These are phyloP conservation scores for Athripsodes cinereus DNA, from an alignment of 2,888 invertebrate genomes.

Conservation along the genomic window DNA sequence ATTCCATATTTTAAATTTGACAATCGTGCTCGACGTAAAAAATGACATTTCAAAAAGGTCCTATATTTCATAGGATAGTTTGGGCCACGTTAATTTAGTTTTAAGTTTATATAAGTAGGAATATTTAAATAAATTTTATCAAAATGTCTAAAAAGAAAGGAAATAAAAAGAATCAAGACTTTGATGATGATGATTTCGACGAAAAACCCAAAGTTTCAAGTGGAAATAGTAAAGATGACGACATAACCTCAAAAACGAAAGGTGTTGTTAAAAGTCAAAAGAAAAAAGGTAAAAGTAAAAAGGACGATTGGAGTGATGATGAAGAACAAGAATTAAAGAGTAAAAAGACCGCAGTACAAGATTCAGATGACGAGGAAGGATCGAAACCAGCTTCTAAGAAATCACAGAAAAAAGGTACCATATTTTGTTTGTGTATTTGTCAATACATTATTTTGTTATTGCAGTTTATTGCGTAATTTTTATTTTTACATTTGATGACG, in stretches of 20 bases:
- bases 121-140: background rate
- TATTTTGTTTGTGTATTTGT: background rate
- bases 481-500: too few species aligned
- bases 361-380: conserved; percentile 43
- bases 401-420: conserved; percentile 48
- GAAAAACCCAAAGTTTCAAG: conserved; percentile 35
- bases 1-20: too few species aligned
- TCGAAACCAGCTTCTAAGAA: conserved; percentile 43
- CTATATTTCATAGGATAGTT: background rate
- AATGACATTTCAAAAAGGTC: too few species aligned
- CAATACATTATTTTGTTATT: too few species aligned
- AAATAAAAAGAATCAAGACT: conserved; percentile 52
- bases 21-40: too few species aligned
- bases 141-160: conserved; percentile 57
- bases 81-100: conserved; percentile 23
- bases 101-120: conserved; percentile 17
- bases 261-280: conserved; percentile 37
- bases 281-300: conserved; percentile 45
- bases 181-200: conserved; percentile 49
- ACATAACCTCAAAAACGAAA: conserved; percentile 51
- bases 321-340: conserved; percentile 35
- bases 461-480: too few species aligned
- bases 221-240: conserved; percentile 32
- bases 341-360: conserved; percentile 34
- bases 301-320: conserved; percentile 43